phyloP scores from a whole-genome alignment of 2,797 vertebrate genomes.

The Falco concolor region DNA sequence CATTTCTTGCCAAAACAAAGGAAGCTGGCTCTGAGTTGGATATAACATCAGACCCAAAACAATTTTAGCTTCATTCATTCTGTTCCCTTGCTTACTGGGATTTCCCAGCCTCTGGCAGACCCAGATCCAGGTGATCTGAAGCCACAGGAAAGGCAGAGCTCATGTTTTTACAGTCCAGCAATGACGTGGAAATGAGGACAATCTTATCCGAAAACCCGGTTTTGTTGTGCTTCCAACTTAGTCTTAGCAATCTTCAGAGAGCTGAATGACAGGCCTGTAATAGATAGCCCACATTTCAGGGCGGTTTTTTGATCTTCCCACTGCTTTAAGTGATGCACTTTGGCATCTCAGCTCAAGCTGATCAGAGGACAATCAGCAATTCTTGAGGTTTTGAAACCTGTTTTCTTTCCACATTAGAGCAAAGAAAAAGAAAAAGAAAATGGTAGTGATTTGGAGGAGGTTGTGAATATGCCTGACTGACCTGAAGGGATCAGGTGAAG shows the following conservation, averaged over 20 bases:
- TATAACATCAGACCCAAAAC: neutral
- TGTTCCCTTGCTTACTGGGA: neutral
- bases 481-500: neutral
- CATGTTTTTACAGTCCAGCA: neutral
- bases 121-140: neutral
- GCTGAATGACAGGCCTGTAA: neutral
- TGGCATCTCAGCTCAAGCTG: neutral
- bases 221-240: neutral
- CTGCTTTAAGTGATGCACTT: neutral
- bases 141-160: neutral
- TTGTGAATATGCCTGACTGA: neutral
- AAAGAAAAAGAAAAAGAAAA: neutral
- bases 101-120: neutral
- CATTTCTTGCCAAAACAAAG: neutral
- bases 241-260: neutral
- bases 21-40: neutral
- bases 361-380: neutral
- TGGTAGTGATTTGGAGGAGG: neutral
- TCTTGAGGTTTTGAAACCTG: neutral
- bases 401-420: neutral
- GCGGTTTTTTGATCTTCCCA: neutral
- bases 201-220: neutral
- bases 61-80: neutral
- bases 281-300: neutral
- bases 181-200: neutral